A percentile compares a stretch with the other conserved stretches of the same genome.
phyloP scores from a whole-genome alignment of 2,888 invertebrate genomes.

The Stenchaetothrips biformis region DNA sequence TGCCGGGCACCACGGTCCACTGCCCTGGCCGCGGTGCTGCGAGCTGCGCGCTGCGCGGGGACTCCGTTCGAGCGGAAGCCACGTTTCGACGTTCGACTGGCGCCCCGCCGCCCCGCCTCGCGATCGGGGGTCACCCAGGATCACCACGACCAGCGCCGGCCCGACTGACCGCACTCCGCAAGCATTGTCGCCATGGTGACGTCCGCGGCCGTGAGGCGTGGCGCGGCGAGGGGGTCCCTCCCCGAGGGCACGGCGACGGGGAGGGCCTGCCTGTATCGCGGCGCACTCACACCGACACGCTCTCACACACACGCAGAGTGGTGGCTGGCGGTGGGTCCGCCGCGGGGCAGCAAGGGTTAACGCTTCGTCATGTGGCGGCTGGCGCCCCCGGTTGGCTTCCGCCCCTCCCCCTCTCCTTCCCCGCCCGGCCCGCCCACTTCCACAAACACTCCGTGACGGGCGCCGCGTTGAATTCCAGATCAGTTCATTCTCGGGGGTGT shows the following conservation, averaged over 20 bases:
- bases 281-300: not conserved
- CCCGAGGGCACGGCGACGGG: not conserved
- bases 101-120: too few relatives aligned
- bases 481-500: conserved; percentile 12
- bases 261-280: not conserved
- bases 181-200: conserved; percentile 5
- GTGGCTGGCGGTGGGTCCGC: not conserved
- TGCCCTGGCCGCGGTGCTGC: not conserved
- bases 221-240: not conserved
- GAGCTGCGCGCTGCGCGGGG: not conserved
- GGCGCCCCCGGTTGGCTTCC: not conserved
- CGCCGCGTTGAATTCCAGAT: conserved; percentile 7
- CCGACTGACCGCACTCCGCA: not conserved
- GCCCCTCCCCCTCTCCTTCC: not conserved
- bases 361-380: conserved; percentile 9
- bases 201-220: not conserved
- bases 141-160: not conserved
- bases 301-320: not conserved
- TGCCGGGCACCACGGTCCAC: too few relatives aligned
- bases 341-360: conserved; percentile 20
- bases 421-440: not conserved
- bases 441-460: conserved; percentile 17
- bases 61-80: not conserved
- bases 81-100: not conserved
- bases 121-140: not conserved